Conservation (phyloP, 2,888 invertebrate species). For the Drosophila infuscata region DNA sequence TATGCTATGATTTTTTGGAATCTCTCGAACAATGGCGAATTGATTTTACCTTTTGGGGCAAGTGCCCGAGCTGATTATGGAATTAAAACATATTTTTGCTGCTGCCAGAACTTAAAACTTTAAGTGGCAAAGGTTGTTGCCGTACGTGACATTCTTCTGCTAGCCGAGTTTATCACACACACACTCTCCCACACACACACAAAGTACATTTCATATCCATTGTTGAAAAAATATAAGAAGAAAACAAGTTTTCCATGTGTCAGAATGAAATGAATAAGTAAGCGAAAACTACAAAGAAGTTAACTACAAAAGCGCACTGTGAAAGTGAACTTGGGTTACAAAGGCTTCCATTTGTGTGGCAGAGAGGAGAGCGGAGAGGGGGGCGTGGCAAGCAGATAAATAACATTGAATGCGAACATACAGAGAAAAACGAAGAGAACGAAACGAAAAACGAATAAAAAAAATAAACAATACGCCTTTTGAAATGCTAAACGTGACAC, state of each 20-base stretch:
- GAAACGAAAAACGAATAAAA: conserved; percentile 26
- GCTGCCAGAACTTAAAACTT: conserved; percentile 65
- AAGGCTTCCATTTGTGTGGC: conserved; percentile 36
- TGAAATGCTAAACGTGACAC: conserved; percentile 76
- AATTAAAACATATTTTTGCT: conserved; percentile 74
- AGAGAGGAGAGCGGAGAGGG: neutral
- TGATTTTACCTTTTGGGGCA: conserved; percentile 63
- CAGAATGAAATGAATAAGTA: conserved; percentile 63
- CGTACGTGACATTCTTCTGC: conserved; percentile 67
- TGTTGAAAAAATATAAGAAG: conserved; percentile 14
- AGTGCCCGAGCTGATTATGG: conserved; percentile 70
- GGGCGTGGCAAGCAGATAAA: conserved; percentile 63
- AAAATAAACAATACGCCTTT: conserved; percentile 76
- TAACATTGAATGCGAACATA: conserved; percentile 71
- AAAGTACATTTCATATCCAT: conserved; percentile 59
- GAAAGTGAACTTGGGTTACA: conserved; percentile 74
- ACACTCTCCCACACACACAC: conserved; percentile 29
- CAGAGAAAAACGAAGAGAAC: conserved; percentile 31
- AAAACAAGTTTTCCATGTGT: conserved; percentile 34
- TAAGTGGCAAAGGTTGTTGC: conserved; percentile 76
- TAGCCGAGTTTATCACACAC: conserved; percentile 68
- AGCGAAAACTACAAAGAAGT: conserved; percentile 74
- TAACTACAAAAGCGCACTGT: conserved; percentile 67
- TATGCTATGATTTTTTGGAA: conserved; percentile 58
- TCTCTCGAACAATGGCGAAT: conserved; percentile 64